Evolutionary conservation across 2,113 vertebrate species (phyloP).

Genomic region (Centropus bengalensis): DNA sequence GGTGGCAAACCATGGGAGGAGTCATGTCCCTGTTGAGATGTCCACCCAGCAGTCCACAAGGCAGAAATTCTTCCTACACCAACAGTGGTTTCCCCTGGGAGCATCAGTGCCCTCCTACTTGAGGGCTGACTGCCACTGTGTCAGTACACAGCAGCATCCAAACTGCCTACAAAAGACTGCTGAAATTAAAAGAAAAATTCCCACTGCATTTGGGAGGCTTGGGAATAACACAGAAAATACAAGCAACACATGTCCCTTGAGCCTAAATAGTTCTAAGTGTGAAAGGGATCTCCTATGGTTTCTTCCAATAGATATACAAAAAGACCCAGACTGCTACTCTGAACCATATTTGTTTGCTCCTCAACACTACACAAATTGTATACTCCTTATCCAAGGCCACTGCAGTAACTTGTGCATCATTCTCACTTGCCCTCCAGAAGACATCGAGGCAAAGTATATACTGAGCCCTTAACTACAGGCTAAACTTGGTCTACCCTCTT

Average conservation of each 20-base stretch:
- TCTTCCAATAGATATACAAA: not conserved
- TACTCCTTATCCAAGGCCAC: not conserved
- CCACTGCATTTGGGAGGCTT: not conserved
- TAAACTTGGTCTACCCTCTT: not conserved
- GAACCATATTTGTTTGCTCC: not conserved
- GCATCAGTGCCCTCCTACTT: not conserved
- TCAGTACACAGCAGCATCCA: not conserved
- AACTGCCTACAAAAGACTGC: not conserved
- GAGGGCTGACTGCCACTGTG: not conserved
- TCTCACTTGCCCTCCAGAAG: not conserved
- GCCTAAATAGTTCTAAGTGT: not conserved
- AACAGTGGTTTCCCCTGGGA: not conserved
- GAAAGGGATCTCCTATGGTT: not conserved
- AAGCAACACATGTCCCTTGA: not conserved
- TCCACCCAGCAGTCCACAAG: not conserved
- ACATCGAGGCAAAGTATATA: not conserved
- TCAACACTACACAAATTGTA: not conserved
- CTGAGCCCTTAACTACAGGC: not conserved
- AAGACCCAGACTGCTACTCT: not conserved
- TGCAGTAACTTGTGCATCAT: fast-evolving
- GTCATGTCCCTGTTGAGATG: fast-evolving
- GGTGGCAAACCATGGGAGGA: not conserved
- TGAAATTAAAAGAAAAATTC: not conserved
- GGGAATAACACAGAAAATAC: not conserved
- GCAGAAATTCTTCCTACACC: not conserved